A percentile compares a stretch with the other conserved stretches of the same genome.
Evolutionary conservation across 2,797 vertebrate species (phyloP).

Genomic region (Chelmon rostratus): DNA sequence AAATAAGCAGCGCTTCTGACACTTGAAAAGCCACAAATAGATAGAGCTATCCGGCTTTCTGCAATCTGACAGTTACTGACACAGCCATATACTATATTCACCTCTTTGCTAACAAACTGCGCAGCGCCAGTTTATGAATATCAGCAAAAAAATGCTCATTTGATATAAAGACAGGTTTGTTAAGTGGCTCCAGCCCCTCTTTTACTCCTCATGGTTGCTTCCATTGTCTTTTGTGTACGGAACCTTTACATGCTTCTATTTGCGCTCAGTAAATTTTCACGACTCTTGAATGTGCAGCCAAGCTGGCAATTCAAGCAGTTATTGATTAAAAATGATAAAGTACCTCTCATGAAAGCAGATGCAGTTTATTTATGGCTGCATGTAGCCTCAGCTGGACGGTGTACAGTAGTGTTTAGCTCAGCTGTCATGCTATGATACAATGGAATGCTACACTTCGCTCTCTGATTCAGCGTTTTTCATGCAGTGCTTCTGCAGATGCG

Average conservation of each 20-base stretch:
- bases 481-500: background rate
- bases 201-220: background rate
- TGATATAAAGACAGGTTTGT: background rate
- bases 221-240: conserved; percentile 35
- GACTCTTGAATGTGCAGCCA: conserved; percentile 48
- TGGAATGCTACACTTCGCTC: conserved; percentile 5
- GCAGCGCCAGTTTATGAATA: background rate
- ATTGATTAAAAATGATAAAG: conserved; percentile 62
- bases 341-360: conserved; percentile 49
- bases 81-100: background rate
- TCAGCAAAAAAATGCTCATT: background rate
- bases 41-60: conserved; percentile 20
- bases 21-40: conserved; percentile 11
- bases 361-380: conserved; percentile 33
- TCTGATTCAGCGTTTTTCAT: conserved; percentile 57
- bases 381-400: conserved; percentile 21
- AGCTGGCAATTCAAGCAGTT: conserved; percentile 42
- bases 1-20: conserved; percentile 39
- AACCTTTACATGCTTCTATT: conserved; percentile 49
- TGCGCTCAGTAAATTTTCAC: conserved; percentile 57
- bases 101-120: background rate
- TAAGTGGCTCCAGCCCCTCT: background rate
- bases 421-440: conserved; percentile 36
- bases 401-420: conserved; percentile 22
- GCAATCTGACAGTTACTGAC: conserved; percentile 30